Evolutionary conservation across 30 jellyfish, hydroid and myxozoan species (phyloP).

Genomic region (Hydractinia symbiolongicarpus): DNA sequence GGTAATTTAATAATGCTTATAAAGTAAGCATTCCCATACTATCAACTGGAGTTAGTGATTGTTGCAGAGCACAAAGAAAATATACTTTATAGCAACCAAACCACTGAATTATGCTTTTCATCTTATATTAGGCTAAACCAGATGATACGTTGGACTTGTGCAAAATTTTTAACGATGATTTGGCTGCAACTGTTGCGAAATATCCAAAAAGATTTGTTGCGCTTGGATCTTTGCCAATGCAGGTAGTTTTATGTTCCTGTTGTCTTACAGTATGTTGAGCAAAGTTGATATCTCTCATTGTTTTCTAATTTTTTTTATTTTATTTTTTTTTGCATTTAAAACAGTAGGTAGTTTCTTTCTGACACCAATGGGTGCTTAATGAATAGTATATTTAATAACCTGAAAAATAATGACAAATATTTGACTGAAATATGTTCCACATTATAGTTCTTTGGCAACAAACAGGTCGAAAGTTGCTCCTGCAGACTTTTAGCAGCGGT

Average conservation of each 20-base stretch:
- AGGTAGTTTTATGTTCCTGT: slow-evolving; percentile 30
- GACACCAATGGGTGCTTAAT: too few species aligned
- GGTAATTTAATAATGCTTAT: too few species aligned
- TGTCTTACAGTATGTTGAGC: not conserved
- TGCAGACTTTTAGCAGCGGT: too few species aligned
- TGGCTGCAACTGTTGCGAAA: slow-evolving; percentile 47
- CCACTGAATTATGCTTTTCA: not conserved
- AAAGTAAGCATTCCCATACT: too few species aligned
- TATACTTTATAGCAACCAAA: not conserved
- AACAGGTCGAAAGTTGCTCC: too few species aligned
- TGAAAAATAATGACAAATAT: not conserved
- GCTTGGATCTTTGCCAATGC: slow-evolving; percentile 86
- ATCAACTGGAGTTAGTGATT: too few species aligned
- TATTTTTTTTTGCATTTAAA: not conserved
- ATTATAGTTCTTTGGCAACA: too few species aligned
- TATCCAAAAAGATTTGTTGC: slow-evolving; percentile 81
- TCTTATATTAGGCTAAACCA: slow-evolving; percentile 68
- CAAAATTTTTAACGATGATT: slow-evolving; percentile 66
- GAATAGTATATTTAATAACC: too few species aligned
- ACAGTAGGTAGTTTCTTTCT: not conserved
- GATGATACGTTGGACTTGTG: slow-evolving; percentile 80
- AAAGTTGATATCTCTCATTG: not conserved
- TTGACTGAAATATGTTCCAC: too few species aligned
- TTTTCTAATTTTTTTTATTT: not conserved
- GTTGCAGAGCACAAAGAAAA: too few species aligned